Evolutionary conservation across 2,888 invertebrate genomes (phyloP).

Genomic region (Iphiclides podalirius): DNA sequence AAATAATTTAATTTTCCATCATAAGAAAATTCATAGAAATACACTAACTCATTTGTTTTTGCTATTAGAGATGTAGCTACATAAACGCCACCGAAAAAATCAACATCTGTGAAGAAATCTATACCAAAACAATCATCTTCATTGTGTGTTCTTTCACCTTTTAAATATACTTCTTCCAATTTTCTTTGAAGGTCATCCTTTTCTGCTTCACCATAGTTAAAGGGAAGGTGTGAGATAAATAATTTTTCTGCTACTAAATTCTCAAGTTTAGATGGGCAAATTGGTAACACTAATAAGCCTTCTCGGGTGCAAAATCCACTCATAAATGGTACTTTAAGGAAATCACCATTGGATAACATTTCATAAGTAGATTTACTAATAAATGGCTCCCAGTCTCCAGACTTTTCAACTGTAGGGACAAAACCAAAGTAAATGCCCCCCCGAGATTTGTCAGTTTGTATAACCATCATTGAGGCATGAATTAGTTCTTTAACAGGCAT

Average conservation of each 20-base stretch:
- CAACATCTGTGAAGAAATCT: constrained; percentile 72
- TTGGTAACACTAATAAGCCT: constrained; percentile 55
- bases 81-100: constrained; percentile 60
- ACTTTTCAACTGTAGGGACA: constrained; percentile 63
- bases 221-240: constrained; percentile 54
- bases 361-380: constrained; percentile 59
- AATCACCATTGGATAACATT: constrained; percentile 57
- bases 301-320: constrained; percentile 71
- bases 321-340: constrained; percentile 70
- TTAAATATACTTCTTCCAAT: constrained; percentile 67
- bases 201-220: constrained; percentile 43
- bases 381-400: constrained; percentile 67
- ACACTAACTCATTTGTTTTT: constrained; percentile 64
- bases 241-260: constrained; percentile 42
- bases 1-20: constrained; percentile 75
- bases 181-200: constrained; percentile 42
- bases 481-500: no score
- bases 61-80: constrained; percentile 53
- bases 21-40: constrained; percentile 80
- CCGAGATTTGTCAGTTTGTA: constrained; percentile 39
- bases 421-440: constrained; percentile 73
- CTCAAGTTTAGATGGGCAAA: constrained; percentile 34
- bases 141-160: constrained; percentile 45
- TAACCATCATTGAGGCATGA: constrained; percentile 46
- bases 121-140: constrained; percentile 61